Conservation (phyloP, 2,113 vertebrate genomes). For the Falcunculus frontatus region DNA sequence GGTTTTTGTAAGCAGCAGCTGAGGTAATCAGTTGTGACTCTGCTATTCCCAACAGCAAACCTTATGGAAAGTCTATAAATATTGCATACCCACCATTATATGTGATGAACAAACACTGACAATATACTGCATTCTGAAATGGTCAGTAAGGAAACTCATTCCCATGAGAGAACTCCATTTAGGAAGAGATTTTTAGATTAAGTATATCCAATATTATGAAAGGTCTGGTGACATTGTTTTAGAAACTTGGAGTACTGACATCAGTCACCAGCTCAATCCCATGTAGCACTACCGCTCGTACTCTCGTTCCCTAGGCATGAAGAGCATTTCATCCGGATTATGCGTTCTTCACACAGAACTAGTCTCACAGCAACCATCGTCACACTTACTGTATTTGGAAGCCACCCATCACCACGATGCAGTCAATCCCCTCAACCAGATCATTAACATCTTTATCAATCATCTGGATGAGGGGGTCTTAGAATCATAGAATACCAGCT, state of each 20-base stretch:
- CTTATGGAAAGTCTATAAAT: neutral
- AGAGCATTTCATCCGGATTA: neutral
- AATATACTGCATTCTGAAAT: neutral
- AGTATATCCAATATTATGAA: neutral
- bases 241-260: neutral
- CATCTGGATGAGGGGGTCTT: neutral
- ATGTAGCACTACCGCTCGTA: fast-evolving
- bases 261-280: neutral
- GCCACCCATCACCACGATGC: neutral
- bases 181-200: neutral
- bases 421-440: neutral
- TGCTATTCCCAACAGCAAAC: neutral
- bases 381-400: neutral
- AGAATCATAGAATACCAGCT: neutral
- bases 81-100: neutral
- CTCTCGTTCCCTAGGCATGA: neutral
- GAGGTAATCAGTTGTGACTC: neutral
- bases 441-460: neutral
- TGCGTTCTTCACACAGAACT: neutral
- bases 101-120: neutral
- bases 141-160: neutral
- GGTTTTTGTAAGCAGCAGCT: neutral
- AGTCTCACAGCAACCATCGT: neutral
- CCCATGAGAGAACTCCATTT: neutral
- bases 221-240: neutral